Base-by-base conservation (phyloP, 2,797 vertebrate species). In the Alcedo atthis region DNA sequence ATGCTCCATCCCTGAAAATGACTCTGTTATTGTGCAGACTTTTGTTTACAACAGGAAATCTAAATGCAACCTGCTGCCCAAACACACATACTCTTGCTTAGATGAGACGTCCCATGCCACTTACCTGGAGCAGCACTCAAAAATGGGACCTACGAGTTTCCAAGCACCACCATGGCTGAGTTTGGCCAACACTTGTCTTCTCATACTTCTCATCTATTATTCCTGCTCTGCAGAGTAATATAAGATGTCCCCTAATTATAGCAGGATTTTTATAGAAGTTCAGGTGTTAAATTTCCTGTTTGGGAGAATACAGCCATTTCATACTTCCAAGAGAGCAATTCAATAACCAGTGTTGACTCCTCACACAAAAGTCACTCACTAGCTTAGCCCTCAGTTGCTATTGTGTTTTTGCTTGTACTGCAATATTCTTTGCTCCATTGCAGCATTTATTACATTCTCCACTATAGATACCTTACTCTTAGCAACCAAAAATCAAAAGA, bases 401-500 rank as follows among this genome's bases (percentile, higher is more conserved):
- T 25, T 61, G 6, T 24, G 32, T 26, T 86, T 81, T 67, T 22
- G 6, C 61, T 73, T 75, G 14, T 48, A 19, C 28, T 81, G 35
- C 17, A 63, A 59, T 37, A 63, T 28, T 48, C 33, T 75, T 84
- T 71, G n/a, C 18, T 71, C 54, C 54, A 7, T n/a, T 90, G 54
- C 55, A 76, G 26, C 3, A 54, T 64, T 40, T n/a, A 35, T 26
- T 71, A 21, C 12, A 10, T 25, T 80, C 24, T 55, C 22, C 15
- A 30, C 18, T 76, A 22, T 1, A 46, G 10, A 14, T 58, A 63
- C 7, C 7, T 58, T n/a, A 73, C 4, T 1, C 8, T 20, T 54
- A 76, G n/a, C 54, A 94, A 54, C 11, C 45, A 75, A 90, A 74
- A 86, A 66, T 67, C 28, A 81, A 83, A 75, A 54, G 25, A 81